Evolutionary conservation across 2,113 vertebrate species (phyloP), one percentile per base, ranked within the genome.

Genomic region (Crotalus horridus): DNA sequence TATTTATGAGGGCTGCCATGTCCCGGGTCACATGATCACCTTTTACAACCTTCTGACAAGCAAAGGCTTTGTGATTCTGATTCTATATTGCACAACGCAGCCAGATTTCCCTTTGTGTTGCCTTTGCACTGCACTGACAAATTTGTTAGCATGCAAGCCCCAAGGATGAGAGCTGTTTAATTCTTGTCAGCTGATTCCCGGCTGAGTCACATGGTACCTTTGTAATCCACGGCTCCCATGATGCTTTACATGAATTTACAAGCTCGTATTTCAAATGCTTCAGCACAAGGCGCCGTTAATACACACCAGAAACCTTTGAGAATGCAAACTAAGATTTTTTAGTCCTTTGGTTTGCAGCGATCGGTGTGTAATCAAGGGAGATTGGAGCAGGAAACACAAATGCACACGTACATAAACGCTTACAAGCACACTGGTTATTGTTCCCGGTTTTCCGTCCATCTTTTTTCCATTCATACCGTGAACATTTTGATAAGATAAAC

Each of bases 241-340:
- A 81, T 39, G 24, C 51, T 29, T 86, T 29, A 46, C 74, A 46
- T 56, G 74, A 91, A 91, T 85, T 69, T 20, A 55, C 64, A 90
- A 39, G 93, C 74, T 96, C 90, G 53, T 91, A 0, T 94, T 97
- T 96, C 96, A 93, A 94, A 95, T 26, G 85, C 88, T 94, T 56
- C 43, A 85, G 91, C 56, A 0, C 46, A 95, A 94, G 58, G 8
- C 20, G 93, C 91, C 93, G 93, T 85, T 91, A 91, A 90, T 81
- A 64, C 46, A 93, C 58, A 11, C 51, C 91, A 95, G 92, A 58
- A 46, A 51, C 89, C 58, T 94, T 90, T 91, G 55, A 54, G 86
- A 87, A 0, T 46, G 15, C 94, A 58, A 59, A 93, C 91, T 56
- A 94, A 91, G 59, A 92, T 95, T 95, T 1, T 6, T 92, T 89